Percentiles rank a stretch among this genome's conserved stretches.
phyloP scores from a whole-genome alignment of 2,888 invertebrate species.

The Parochlus steinenii region DNA sequence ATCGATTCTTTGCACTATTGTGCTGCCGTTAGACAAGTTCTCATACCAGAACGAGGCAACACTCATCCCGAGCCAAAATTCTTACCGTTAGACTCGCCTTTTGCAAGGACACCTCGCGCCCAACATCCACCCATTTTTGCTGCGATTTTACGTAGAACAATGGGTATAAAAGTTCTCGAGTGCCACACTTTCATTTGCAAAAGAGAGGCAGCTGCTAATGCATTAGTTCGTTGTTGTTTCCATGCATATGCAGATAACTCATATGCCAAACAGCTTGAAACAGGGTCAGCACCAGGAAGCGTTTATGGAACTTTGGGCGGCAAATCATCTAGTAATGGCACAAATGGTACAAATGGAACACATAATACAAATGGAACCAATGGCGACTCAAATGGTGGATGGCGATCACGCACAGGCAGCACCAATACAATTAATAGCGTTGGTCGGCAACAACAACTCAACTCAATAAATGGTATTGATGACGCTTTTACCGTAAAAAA shows the following conservation, averaged over 20 bases:
- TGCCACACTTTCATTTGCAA: conserved; percentile 98
- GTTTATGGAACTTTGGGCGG: conserved; percentile 33
- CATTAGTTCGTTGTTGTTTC: conserved; percentile 91
- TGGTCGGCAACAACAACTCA: conserved; percentile 29
- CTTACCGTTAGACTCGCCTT: conserved; percentile 88
- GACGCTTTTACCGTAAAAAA: conserved; percentile 31
- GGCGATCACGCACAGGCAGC: conserved; percentile 41
- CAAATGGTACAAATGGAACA: conserved; percentile 28
- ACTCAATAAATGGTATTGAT: conserved; percentile 20
- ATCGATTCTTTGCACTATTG: conserved; percentile 92
- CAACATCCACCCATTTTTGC: conserved; percentile 94
- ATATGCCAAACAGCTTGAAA: conserved; percentile 69
- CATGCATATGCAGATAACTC: conserved; percentile 95
- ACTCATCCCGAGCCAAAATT: conserved; percentile 62
- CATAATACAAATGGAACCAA: conserved; percentile 25
- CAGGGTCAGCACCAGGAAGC: conserved; percentile 38
- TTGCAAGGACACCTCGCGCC: conserved; percentile 80
- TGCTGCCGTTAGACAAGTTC: conserved; percentile 81
- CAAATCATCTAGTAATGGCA: conserved; percentile 22
- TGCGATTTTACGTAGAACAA: conserved; percentile 85
- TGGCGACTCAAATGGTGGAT: conserved; percentile 24
- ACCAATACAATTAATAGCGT: conserved; percentile 43
- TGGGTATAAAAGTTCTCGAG: conserved; percentile 94
- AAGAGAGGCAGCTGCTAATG: conserved; percentile 91
- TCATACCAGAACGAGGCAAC: conserved; percentile 47